A percentile compares a stretch with the other conserved stretches of the same genome.
phyloP scores from a whole-genome alignment of 2,113 vertebrate genomes.

The Clarias macrocephalus region DNA sequence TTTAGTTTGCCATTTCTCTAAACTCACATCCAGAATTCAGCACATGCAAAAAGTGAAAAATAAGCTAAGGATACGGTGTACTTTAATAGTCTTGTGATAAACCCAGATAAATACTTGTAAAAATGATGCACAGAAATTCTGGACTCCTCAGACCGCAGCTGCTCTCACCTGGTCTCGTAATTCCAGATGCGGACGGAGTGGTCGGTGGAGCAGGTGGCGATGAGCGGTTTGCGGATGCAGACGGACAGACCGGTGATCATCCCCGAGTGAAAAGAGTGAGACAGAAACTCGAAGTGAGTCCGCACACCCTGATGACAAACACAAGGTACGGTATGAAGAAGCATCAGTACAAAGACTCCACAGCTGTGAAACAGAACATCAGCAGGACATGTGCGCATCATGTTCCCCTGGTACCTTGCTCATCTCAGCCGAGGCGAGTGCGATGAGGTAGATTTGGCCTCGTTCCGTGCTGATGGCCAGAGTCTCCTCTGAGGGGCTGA shows the following conservation, averaged over 20 bases:
- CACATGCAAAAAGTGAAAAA: not conserved
- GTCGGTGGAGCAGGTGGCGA: slow-evolving; percentile 91
- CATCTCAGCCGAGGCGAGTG: slow-evolving; percentile 74
- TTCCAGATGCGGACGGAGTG: slow-evolving; percentile 92
- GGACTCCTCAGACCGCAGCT: not conserved
- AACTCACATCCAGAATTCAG: too few relatives aligned
- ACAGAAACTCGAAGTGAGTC: slow-evolving; percentile 81
- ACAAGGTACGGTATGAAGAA: not conserved
- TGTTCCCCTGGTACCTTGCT: slow-evolving; percentile 56
- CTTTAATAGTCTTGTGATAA: not conserved
- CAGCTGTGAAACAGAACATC: too few relatives aligned
- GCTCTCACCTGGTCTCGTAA: slow-evolving; percentile 85
- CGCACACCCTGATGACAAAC: slow-evolving; percentile 71
- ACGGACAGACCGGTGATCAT: slow-evolving; percentile 83
- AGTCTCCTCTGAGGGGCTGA: slow-evolving; percentile 88
- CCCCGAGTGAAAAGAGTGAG: slow-evolving; percentile 82
- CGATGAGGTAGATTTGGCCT: slow-evolving; percentile 83
- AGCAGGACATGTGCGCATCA: too few relatives aligned
- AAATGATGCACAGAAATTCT: not conserved
- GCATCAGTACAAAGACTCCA: not conserved
- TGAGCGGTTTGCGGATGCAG: slow-evolving; percentile 85
- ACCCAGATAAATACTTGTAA: not conserved
- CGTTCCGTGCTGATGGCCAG: slow-evolving; percentile 80
- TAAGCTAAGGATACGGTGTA: not conserved
- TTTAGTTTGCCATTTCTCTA: too few relatives aligned